A percentile compares a stretch with the other conserved stretches of the same genome.
Conservation (phyloP, 2,888 invertebrate species). For the Anorthoa munda region DNA sequence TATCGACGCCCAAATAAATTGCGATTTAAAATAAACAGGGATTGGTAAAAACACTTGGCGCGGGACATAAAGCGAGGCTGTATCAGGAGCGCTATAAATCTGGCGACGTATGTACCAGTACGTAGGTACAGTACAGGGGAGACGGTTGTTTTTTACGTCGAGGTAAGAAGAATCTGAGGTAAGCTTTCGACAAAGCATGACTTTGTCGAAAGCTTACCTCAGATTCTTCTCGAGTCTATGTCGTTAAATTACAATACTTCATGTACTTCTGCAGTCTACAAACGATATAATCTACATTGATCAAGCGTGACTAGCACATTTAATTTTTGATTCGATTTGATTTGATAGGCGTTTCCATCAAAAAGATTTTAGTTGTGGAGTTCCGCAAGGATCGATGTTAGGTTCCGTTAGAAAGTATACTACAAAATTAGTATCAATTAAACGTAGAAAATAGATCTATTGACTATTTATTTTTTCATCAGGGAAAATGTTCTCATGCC, state of each 20-base stretch:
- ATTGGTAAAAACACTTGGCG: constrained; percentile 67
- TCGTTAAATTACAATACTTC: neutral
- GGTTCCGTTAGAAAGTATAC: too few relatives aligned
- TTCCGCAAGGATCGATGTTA: neutral
- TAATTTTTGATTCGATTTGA: neutral
- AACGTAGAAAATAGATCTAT: neutral
- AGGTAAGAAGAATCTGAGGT: constrained; percentile 7
- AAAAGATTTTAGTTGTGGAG: fast-evolving
- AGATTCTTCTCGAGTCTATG: too few relatives aligned
- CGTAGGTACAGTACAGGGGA: constrained; percentile 19
- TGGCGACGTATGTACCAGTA: constrained; percentile 48
- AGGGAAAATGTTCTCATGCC: neutral
- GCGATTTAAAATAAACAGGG: constrained; percentile 71
- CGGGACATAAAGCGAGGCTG: constrained; percentile 69
- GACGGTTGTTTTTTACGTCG: constrained; percentile 13
- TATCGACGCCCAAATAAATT: constrained; percentile 68
- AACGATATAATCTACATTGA: neutral
- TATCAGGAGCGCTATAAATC: constrained; percentile 76
- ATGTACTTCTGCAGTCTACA: neutral
- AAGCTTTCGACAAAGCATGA: constrained; percentile 2
- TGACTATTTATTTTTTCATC: neutral
- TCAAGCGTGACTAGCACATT: neutral
- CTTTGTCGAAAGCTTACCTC: too few relatives aligned
- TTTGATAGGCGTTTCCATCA: too few relatives aligned
- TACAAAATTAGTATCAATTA: neutral